Evolutionary conservation across 2,113 vertebrate species (phyloP), one percentile per base, ranked within the genome.

Genomic region (Scolopax mira): DNA sequence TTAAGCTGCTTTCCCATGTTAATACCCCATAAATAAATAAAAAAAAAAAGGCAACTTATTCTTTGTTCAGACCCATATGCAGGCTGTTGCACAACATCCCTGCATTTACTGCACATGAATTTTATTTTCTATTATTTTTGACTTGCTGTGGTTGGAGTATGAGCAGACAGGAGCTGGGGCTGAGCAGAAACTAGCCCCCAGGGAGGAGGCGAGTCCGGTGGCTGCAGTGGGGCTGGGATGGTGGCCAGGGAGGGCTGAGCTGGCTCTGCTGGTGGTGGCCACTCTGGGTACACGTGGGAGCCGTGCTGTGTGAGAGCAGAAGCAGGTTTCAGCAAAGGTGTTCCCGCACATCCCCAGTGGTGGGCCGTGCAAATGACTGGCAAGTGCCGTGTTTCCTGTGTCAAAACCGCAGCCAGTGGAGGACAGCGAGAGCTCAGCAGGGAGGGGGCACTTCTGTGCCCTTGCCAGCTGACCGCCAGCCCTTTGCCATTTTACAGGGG

Each of bases 401-500:
- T 31, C 62, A n/a, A 7, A 66, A 28, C 24, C 15, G 7, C 37
- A 64, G 67, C 67, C 66, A 41, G 33, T 35, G 57, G 67, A 44
- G 84, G 31, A 46, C 48, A 28, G n/a, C 7, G 19, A 46, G 16
- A 81, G 44, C 70, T 41, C 39, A 17, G 44, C 52, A 44, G 42
- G 21, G 75, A 57, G 41, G 27, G 61, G n/a, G 66, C 1, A 1
- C 71, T 37, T 35, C 44, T 33, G 51, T 44, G 72, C 39, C 66
- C 66, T 35, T 8, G 1, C 35, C 57, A 35, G 49, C n/a, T 65
- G 55, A 21, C 14, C 3, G 2, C 12, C 61, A 79, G 28, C 31
- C 46, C 62, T 74, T 25, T 33, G 73, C 57, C 1, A 0, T 22
- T 6, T 11, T 18, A 13, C 2, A 1, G 57, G 21, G 0, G 3